Evolutionary conservation across 2,888 invertebrate genomes (phyloP), one percentile per base, ranked within the genome.

Genomic region (Chalcosyrphus nemorum): DNA sequence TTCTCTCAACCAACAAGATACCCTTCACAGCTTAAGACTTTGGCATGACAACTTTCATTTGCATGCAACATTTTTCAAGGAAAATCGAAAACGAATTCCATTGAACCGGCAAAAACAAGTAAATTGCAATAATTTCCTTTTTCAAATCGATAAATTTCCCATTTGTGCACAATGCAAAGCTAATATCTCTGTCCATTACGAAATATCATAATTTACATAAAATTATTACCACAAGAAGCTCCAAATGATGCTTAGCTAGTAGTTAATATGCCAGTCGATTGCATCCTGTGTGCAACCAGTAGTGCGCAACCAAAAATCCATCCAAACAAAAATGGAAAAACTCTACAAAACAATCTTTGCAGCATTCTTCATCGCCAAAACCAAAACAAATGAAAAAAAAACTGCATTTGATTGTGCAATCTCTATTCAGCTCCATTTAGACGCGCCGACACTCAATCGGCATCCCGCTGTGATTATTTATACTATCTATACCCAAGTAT

Each of bases 201-300:
- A 77, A 82, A 82, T 63, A 66, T 78, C 50, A 77, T 77, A 72
- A 77, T 82, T 82, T 82, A 82, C 82, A 82, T 82, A 77, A 77
- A 82, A 77, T 82, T 82, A 82, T 82, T 77, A 56, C 72, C 72
- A 72, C 71, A 82, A n/a, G 72, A 72, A 72, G 77, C 61, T 70
- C 24, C 38, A 17, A n/a, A 47, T 61, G 59, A 45, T 61, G 32
- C 15, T 50, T 17, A 13, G 17, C 19, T 24, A 47, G 11, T 21
- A 21, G 2, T n/a, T n/a, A n/a, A n/a, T n/a, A n/a, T n/a, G n/a
- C n/a, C n/a, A n/a, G n/a, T n/a, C n/a, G n/a, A n/a, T n/a, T 19
- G 19, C 17, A 32, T 63, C 61, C 45, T 47, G 61, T 63, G 47
- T n/a, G 47, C 2, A 52, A 15, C 15, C 52, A 52, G 15, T 29